A percentile compares a stretch with the other conserved stretches of the same genome.
Evolutionary conservation across 2,797 vertebrate genomes (phyloP).

Genomic region (Dromococcyx pavoninus): DNA sequence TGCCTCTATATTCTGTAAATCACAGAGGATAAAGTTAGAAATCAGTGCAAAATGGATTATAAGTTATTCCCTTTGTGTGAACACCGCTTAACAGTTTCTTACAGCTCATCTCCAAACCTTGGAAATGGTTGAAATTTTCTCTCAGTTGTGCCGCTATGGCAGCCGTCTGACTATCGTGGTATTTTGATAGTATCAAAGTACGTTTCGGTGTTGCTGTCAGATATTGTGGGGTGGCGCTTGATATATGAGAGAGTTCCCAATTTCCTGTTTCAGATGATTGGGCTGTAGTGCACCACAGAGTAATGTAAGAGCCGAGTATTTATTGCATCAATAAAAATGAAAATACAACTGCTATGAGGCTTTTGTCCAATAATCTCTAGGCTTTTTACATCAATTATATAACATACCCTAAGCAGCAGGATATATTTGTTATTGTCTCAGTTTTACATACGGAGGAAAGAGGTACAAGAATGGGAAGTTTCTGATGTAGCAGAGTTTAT

Average conservation of each 20-base stretch:
- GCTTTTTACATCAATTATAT: conserved; percentile 13
- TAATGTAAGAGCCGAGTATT: neutral
- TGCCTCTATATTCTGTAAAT: neutral
- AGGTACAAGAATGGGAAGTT: neutral
- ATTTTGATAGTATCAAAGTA: neutral
- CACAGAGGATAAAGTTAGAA: neutral
- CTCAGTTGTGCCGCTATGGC: neutral
- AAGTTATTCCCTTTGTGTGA: neutral
- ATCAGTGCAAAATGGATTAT: neutral
- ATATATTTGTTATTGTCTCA: neutral
- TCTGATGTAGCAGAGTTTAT: neutral
- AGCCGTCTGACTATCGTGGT: neutral
- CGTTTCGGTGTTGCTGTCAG: neutral
- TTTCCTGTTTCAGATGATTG: neutral
- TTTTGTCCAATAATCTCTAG: conserved; percentile 19
- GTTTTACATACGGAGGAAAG: neutral
- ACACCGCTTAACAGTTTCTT: neutral
- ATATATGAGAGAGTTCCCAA: conserved; percentile 10
- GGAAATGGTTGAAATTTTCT: neutral
- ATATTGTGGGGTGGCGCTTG: neutral
- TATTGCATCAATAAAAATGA: conserved; percentile 36
- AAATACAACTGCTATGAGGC: neutral
- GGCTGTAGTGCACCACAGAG: neutral
- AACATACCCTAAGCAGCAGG: neutral
- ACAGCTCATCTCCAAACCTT: neutral